Conservation (phyloP, 2,888 invertebrate genomes). For the Polylopha cassiicola region DNA sequence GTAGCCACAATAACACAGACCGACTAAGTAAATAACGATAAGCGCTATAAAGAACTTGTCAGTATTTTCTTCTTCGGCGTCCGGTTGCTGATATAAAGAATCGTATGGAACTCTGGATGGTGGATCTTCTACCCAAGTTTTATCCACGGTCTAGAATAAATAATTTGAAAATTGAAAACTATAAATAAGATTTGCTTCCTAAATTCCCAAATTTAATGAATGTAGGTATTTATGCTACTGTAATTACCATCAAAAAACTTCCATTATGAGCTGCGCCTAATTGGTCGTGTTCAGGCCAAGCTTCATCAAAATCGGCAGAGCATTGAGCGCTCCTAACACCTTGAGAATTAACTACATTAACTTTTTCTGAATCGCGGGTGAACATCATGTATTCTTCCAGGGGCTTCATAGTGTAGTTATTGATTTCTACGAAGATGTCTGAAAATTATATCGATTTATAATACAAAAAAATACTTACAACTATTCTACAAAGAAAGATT, state of each 20-base stretch:
- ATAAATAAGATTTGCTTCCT: too few relatives aligned
- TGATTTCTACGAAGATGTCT: slow-evolving; percentile 92
- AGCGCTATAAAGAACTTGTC: slow-evolving; percentile 89
- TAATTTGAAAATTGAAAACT: neutral
- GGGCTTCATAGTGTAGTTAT: slow-evolving; percentile 89
- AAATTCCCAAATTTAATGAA: too few relatives aligned
- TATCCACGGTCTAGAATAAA: slow-evolving; percentile 58
- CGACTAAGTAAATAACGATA: slow-evolving; percentile 84
- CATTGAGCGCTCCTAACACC: slow-evolving; percentile 92
- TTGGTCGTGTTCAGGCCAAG: slow-evolving; percentile 64
- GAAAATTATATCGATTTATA: too few relatives aligned
- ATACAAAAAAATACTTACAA: too few relatives aligned
- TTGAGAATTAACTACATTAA: slow-evolving; percentile 90
- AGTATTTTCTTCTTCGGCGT: slow-evolving; percentile 87
- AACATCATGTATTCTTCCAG: slow-evolving; percentile 95
- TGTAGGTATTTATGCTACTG: neutral
- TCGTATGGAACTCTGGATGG: slow-evolving; percentile 86
- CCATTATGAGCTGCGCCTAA: slow-evolving; percentile 63
- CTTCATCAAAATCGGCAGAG: slow-evolving; percentile 84
- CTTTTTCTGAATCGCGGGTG: slow-evolving; percentile 89
- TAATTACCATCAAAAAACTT: slow-evolving; percentile 62
- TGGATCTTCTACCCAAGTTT: slow-evolving; percentile 90
- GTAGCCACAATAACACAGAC: slow-evolving; percentile 77
- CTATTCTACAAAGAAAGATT: too few relatives aligned
- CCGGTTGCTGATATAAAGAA: slow-evolving; percentile 83